These are phyloP conservation scores for Pseudopodoces humilis DNA, from an alignment of 2,113 vertebrate genomes.

Conservation along the genomic window DNA sequence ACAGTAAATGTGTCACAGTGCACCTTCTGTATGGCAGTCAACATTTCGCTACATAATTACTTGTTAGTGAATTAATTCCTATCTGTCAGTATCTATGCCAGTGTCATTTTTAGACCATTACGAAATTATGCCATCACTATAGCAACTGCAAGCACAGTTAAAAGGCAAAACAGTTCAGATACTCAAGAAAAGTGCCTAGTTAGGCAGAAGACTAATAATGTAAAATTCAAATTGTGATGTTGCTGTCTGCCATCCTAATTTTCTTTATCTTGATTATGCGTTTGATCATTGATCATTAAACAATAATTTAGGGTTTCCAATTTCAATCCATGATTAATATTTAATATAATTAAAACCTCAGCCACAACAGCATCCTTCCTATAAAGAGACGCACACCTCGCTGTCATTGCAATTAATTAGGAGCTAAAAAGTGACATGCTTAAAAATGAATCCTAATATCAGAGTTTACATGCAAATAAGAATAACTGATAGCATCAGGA, in stretches of 20 bases:
- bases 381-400: neutral
- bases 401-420: conserved; percentile 73
- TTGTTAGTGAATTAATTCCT: conserved; percentile 94
- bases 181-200: conserved; percentile 77
- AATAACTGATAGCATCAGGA: neutral
- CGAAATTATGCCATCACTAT: conserved; percentile 87
- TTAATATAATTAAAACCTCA: conserved; percentile 72
- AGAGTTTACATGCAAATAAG: conserved; percentile 56
- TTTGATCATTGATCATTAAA: conserved; percentile 77
- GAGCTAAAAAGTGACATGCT: conserved; percentile 68
- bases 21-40: conserved; percentile 91
- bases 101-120: conserved; percentile 87
- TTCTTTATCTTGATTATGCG: conserved; percentile 66
- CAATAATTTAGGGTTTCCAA: conserved; percentile 72
- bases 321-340: conserved; percentile 64
- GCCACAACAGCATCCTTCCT: conserved; percentile 9
- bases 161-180: conserved; percentile 81
- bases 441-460: conserved; percentile 49
- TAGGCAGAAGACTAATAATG: conserved; percentile 75
- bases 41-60: conserved; percentile 96
- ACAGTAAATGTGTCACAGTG: conserved; percentile 87
- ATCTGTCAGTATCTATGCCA: conserved; percentile 88
- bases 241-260: conserved; percentile 65
- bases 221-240: conserved; percentile 57
- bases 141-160: conserved; percentile 83